These are phyloP conservation scores for Clarias pachynema DNA, from an alignment of 2,797 vertebrate genomes.

Conservation along the genomic window DNA sequence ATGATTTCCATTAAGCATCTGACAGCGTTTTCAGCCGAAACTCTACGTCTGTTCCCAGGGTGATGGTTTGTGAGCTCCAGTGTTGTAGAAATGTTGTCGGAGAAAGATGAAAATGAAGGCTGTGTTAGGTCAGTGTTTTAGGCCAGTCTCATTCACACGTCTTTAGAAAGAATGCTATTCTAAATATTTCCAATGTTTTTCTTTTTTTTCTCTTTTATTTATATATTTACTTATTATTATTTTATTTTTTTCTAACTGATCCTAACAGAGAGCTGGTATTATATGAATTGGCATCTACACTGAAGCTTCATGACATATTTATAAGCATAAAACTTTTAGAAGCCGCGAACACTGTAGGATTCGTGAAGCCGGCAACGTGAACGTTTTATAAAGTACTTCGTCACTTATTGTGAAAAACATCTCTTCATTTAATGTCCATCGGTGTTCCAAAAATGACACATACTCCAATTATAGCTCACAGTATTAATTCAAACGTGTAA, in stretches of 20 bases:
- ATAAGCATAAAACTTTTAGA: no score
- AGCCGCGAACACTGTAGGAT: no score
- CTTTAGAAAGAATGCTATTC: not conserved
- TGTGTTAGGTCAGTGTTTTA: not conserved
- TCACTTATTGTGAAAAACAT: no score
- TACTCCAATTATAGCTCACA: not conserved
- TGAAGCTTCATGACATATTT: no score
- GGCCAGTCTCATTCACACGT: not conserved
- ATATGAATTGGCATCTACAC: no score
- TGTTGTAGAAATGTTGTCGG: not conserved
- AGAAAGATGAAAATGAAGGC: not conserved
- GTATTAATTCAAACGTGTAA: not conserved
- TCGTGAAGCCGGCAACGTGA: no score
- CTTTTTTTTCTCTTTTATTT: not conserved
- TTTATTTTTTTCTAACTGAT: no score
- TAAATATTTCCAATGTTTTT: not conserved
- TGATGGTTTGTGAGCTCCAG: not conserved
- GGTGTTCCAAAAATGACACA: not conserved
- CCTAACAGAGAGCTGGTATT: no score
- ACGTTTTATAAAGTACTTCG: no score
- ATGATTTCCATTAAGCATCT: constrained; percentile 5
- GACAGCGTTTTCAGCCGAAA: not conserved
- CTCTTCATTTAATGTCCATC: no score
- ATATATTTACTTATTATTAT: no score
- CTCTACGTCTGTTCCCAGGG: not conserved